Conservation (phyloP, 2,888 invertebrate genomes). For the Halocaridina rubra region DNA sequence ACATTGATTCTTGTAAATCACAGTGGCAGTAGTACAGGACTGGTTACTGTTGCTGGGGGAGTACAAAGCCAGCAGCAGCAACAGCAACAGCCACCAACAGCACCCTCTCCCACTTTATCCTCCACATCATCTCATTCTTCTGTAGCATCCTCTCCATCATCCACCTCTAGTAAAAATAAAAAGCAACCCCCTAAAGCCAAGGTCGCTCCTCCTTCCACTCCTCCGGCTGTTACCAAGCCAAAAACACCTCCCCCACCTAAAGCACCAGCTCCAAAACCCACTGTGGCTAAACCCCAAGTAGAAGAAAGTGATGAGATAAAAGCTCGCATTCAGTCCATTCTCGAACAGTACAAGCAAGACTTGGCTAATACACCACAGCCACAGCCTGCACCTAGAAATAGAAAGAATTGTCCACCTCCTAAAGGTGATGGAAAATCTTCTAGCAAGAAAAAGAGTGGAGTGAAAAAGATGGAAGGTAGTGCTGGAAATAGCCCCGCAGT, state of each 20-base stretch:
- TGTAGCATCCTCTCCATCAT: slow-evolving; percentile 62
- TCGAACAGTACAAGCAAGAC: slow-evolving; percentile 62
- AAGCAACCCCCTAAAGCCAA: slow-evolving; percentile 58
- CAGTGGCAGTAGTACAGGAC: slow-evolving; percentile 44
- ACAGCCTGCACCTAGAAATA: slow-evolving; percentile 63
- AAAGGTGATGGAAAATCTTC: slow-evolving; percentile 61
- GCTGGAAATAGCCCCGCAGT: slow-evolving; percentile 59
- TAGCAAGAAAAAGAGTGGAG: slow-evolving; percentile 63
- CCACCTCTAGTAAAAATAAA: slow-evolving; percentile 62
- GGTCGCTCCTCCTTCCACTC: slow-evolving; percentile 43
- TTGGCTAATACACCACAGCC: slow-evolving; percentile 62
- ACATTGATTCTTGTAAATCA: slow-evolving; percentile 60
- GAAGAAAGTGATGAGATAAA: slow-evolving; percentile 64
- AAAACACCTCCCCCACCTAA: slow-evolving; percentile 56
- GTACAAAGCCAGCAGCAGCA: slow-evolving; percentile 45
- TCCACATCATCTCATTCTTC: slow-evolving; percentile 63
- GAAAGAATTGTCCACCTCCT: slow-evolving; percentile 63
- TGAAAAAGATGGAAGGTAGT: slow-evolving; percentile 59
- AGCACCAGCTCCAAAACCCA: slow-evolving; percentile 59
- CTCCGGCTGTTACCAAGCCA: slow-evolving; percentile 41
- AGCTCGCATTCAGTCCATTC: slow-evolving; percentile 62
- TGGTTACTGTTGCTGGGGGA: slow-evolving; percentile 47
- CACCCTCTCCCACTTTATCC: slow-evolving; percentile 61
- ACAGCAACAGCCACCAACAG: slow-evolving; percentile 59
- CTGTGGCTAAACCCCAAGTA: slow-evolving; percentile 64